Percentiles rank a stretch among this genome's conserved stretches.
Conservation (phyloP, 2,113 vertebrate species). For the Vimba vimba region DNA sequence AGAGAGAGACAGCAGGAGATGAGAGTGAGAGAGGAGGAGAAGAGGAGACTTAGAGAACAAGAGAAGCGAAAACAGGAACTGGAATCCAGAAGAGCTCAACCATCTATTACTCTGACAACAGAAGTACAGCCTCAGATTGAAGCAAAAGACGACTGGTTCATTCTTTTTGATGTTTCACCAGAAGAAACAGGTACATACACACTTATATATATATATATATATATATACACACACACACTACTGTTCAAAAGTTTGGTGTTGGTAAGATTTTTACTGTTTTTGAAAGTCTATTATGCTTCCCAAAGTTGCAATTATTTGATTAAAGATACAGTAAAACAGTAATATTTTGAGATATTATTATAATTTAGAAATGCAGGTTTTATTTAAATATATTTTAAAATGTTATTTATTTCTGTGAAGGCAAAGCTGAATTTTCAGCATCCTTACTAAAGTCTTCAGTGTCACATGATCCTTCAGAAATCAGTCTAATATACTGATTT, state of each 20-base stretch:
- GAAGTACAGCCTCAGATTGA: conserved; percentile 40
- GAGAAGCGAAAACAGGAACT: background rate
- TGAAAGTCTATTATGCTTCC: too few relatives aligned
- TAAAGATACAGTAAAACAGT: background rate
- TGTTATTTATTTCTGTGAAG: background rate
- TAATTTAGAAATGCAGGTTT: background rate
- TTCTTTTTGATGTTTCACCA: conserved; percentile 62
- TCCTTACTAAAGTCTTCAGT: background rate
- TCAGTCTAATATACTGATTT: background rate
- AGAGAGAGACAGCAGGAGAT: conserved; percentile 63
- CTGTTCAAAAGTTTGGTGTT: background rate
- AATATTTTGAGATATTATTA: background rate
- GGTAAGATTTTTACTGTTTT: background rate
- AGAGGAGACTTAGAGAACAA: conserved; percentile 12
- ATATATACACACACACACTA: background rate
- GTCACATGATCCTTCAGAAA: background rate
- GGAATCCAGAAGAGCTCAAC: conserved; percentile 19
- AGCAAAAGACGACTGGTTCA: conserved; percentile 72
- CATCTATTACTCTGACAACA: conserved; percentile 48
- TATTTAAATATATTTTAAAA: background rate
- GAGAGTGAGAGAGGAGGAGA: conserved; percentile 37
- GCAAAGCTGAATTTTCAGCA: too few relatives aligned
- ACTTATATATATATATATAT: background rate
- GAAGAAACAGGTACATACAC: conserved; percentile 6
- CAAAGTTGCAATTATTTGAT: background rate